Evolutionary conservation across 2,888 invertebrate genomes (phyloP), one percentile per base, ranked within the genome.

Genomic region (Hirudinaria manillensis): DNA sequence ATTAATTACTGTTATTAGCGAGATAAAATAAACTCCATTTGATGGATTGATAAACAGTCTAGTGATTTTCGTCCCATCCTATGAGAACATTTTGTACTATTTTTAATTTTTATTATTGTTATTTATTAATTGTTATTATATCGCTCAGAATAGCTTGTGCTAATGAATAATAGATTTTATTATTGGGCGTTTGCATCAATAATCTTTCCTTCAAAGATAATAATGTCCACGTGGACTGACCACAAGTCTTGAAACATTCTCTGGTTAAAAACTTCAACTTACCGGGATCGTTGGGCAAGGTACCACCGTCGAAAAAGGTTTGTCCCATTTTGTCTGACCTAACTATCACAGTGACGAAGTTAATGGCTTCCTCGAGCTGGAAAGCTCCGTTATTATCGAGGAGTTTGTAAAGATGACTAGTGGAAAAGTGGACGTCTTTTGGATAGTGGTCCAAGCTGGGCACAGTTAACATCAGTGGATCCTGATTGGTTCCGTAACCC

Each of bases 401-500:
- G 24, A 24, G 27, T 36, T 29, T 36, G 70, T 75, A 75, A 10
- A 53, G 51, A 16, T 36, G 45, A 51, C 75, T 75, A 19, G 75
- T 75, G 3, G 75, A 75, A 53, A 75, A 75, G n/a, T 45, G 38
- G 75, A 75, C 70, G 36, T 70, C 45, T 24, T 66, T 67, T 27
- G 68, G 36, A 55, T 75, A 75, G 34, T 75, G 75, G 10, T 75
- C 53, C 4, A 75, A 32, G 4, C 68, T 29, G 32, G 70, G 75
- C n/a, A 70, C 75, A 10, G 75, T 75, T 2, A 75, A 24, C 75
- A 75, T 75, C 53, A 70, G 45, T 2, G 68, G 55, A 53, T 75
- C 75, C n/a, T 67, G 75, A 0, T 29, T 38, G 27, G 32, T 24
- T 27, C 21, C 51, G 19, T 55, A 45, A 10, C 38, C 70, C 24